Conservation (phyloP, 2,113 vertebrate genomes). For the Prunella fulvescens region DNA sequence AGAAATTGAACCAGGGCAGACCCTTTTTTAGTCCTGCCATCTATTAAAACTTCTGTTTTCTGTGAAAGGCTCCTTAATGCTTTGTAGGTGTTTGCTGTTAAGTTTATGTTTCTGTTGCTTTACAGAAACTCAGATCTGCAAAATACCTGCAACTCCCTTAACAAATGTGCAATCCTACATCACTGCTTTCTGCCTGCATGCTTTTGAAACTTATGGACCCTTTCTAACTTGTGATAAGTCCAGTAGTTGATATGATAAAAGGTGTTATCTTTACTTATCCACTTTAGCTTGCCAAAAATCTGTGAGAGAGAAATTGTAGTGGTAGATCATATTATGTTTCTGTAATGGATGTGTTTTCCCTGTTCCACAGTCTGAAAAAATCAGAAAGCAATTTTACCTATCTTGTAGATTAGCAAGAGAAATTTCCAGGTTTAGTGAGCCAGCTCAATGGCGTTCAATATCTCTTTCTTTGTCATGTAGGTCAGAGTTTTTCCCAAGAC, state of each 20-base stretch:
- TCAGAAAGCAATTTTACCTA: background rate
- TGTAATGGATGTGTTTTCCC: background rate
- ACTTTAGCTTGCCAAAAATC: background rate
- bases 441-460: background rate
- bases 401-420: background rate
- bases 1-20: background rate
- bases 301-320: background rate
- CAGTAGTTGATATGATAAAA: background rate
- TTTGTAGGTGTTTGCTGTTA: background rate
- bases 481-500: background rate
- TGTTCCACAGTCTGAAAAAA: background rate
- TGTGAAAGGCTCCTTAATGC: background rate
- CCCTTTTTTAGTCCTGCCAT: background rate
- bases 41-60: background rate
- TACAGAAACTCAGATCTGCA: background rate
- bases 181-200: background rate
- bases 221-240: background rate
- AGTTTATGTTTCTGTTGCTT: background rate
- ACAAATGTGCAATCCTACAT: background rate
- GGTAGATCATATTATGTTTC: background rate
- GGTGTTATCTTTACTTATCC: background rate
- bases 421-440: background rate
- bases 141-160: background rate
- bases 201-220: background rate
- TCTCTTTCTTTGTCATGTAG: background rate